Percentiles rank a stretch among this genome's conserved stretches.
Conservation (phyloP, 2,797 vertebrate genomes). For the Lutjanus argentimaculatus region DNA sequence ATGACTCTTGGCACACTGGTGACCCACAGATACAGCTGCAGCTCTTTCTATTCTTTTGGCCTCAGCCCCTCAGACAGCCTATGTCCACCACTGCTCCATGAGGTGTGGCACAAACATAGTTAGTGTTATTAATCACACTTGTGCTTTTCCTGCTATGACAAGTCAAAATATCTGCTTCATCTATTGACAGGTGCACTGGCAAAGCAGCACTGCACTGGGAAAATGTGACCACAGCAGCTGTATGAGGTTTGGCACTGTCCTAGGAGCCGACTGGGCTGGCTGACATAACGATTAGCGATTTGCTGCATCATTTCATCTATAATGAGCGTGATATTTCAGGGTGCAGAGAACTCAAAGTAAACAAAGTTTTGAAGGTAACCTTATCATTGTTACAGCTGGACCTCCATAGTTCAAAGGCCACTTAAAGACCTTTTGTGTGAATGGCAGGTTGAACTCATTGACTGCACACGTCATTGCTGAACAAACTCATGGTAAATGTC, state of each 20-base stretch:
- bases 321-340: slow-evolving; percentile 4
- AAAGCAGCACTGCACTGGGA: not conserved
- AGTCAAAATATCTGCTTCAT: not conserved
- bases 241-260: not conserved
- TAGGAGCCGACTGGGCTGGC: not conserved
- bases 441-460: not conserved
- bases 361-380: slow-evolving; percentile 18
- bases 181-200: not conserved
- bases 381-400: slow-evolving; percentile 5
- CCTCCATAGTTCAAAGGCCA: slow-evolving; percentile 15
- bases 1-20: too few species aligned
- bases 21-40: too few species aligned
- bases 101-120: too few species aligned
- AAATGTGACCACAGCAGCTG: slow-evolving; percentile 16
- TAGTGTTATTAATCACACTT: slow-evolving; percentile 1
- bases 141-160: not conserved
- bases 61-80: too few species aligned
- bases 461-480: too few species aligned
- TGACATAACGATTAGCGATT: slow-evolving; percentile 6
- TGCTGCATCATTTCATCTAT: slow-evolving; percentile 7
- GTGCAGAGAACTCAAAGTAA: not conserved
- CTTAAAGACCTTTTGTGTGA: slow-evolving; percentile 8
- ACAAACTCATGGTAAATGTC: not conserved
- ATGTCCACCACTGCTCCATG: not conserved
- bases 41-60: too few species aligned